A percentile compares a stretch with the other conserved stretches of the same genome.
phyloP scores from a whole-genome alignment of 2,888 invertebrate species.

The Trimorus sp. region DNA sequence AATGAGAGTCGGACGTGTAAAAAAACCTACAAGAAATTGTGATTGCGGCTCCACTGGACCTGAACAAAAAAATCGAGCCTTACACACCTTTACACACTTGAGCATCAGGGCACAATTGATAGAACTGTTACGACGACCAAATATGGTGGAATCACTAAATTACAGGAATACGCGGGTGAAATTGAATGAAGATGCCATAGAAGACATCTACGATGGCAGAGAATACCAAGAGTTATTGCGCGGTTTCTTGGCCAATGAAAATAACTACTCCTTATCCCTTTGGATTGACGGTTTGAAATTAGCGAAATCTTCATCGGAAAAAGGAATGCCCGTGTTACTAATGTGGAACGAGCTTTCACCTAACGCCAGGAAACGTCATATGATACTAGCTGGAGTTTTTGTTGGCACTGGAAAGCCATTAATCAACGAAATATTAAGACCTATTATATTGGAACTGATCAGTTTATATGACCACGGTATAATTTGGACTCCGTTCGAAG shows the following conservation, averaged over 20 bases:
- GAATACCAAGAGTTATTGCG: conserved; percentile 2
- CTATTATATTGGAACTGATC: conserved; percentile 5
- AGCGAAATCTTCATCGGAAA: conserved; percentile 8
- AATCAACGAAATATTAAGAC: conserved; percentile 7
- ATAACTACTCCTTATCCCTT: neutral
- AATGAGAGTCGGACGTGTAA: conserved; percentile 7
- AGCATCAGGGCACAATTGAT: conserved; percentile 2
- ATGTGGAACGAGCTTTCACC: conserved; percentile 12
- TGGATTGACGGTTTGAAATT: conserved; percentile 5
- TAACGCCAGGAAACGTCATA: conserved; percentile 2
- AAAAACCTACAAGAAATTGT: conserved; percentile 1
- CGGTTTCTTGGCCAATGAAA: neutral
- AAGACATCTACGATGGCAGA: neutral
- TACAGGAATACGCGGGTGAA: conserved; percentile 6
- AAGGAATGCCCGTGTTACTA: conserved; percentile 1
- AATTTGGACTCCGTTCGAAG: conserved; percentile 11
- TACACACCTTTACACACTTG: conserved; percentile 1
- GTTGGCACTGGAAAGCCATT: conserved; percentile 6
- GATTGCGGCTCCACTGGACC: conserved; percentile 7
- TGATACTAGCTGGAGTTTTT: conserved; percentile 3
- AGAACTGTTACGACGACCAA: neutral
- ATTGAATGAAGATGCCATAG: neutral
- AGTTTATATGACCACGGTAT: conserved; percentile 12
- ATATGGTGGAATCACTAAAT: conserved; percentile 4
- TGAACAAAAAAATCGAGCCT: neutral